phyloP scores from a whole-genome alignment of 2,888 invertebrate species.

The Octonoba sinensis region DNA sequence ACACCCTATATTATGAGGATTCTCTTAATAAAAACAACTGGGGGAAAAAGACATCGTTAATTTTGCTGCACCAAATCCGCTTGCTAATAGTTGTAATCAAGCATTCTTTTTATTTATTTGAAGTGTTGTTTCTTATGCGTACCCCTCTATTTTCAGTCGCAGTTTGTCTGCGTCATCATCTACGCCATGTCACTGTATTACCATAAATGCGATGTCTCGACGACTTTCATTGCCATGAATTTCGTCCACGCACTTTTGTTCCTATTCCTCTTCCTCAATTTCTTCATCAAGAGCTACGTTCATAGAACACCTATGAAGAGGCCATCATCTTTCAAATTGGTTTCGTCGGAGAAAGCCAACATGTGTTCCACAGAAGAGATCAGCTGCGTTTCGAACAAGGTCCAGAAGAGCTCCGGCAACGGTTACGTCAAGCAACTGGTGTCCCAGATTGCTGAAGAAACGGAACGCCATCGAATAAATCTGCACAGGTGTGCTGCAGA shows the following conservation, averaged over 20 bases:
- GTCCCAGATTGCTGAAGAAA: background rate
- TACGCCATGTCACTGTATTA: slow-evolving; percentile 27
- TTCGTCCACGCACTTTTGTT: slow-evolving; percentile 47
- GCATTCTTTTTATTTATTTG: no score
- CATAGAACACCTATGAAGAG: background rate
- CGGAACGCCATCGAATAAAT: background rate
- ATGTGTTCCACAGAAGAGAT: background rate
- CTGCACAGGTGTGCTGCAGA: slow-evolving; percentile 11
- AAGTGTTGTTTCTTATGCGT: no score
- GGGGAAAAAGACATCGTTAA: no score
- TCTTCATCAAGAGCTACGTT: slow-evolving; percentile 48
- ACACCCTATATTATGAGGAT: no score
- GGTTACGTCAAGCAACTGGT: background rate
- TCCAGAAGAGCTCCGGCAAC: background rate
- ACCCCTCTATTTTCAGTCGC: slow-evolving; percentile 13
- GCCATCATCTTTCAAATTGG: background rate
- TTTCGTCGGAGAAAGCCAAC: background rate
- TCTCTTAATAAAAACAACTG: no score
- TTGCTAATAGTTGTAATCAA: no score
- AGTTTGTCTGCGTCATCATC: slow-evolving; percentile 38
- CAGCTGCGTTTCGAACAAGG: no score
- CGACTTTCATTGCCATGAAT: slow-evolving; percentile 41
- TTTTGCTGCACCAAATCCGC: no score
- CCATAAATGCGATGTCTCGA: slow-evolving; percentile 36
- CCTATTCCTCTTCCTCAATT: slow-evolving; percentile 47